phyloP scores from a whole-genome alignment of 92 coral and sea anemone genomes.

The Porites rus region DNA sequence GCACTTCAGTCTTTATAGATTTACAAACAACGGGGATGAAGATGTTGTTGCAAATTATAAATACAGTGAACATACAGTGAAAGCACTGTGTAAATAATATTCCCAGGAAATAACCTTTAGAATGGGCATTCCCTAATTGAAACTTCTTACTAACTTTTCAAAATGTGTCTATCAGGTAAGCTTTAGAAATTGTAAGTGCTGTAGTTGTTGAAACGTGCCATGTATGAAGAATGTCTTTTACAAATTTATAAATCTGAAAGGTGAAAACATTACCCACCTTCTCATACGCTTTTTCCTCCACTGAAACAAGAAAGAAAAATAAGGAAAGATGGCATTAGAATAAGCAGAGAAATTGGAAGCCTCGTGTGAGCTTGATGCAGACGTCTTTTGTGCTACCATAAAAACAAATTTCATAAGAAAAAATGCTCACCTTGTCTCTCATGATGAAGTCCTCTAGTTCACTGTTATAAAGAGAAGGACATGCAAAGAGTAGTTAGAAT shows the following conservation, averaged over 20 bases:
- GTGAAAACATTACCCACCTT: slow-evolving; percentile 60
- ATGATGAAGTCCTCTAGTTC: slow-evolving; percentile 64
- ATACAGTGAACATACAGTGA: too few species aligned
- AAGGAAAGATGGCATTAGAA: slow-evolving; percentile 3
- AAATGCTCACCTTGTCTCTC: slow-evolving; percentile 69
- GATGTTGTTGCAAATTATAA: too few species aligned
- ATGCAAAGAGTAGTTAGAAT: background rate
- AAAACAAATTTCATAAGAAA: background rate
- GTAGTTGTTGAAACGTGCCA: too few species aligned
- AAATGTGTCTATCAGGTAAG: too few species aligned
- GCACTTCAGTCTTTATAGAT: too few species aligned
- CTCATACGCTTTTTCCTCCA: slow-evolving; percentile 97
- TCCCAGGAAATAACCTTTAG: too few species aligned
- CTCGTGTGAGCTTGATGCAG: background rate
- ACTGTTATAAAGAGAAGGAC: slow-evolving; percentile 35
- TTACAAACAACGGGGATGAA: too few species aligned
- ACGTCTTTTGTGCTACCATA: background rate
- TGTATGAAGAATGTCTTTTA: background rate
- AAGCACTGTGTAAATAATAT: too few species aligned
- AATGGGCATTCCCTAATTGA: too few species aligned
- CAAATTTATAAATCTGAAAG: background rate
- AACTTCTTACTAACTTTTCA: too few species aligned
- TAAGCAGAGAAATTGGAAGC: background rate
- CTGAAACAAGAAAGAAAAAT: slow-evolving; percentile 50
- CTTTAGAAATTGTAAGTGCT: background rate